phyloP scores from a whole-genome alignment of 2,113 vertebrate species.

The Pongo pygmaeus region DNA sequence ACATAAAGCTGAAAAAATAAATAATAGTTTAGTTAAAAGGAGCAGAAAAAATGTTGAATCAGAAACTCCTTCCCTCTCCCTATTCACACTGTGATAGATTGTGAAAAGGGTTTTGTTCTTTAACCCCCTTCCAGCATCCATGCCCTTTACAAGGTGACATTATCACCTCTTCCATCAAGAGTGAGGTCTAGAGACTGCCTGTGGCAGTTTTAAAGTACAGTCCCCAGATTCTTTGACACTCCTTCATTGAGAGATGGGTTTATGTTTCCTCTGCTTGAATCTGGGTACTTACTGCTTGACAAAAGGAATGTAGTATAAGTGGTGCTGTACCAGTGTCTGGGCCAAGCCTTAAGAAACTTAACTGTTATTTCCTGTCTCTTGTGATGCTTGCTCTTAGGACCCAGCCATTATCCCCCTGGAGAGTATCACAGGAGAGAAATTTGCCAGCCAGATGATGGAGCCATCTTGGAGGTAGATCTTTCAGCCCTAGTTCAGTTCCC shows the following conservation, averaged over 20 bases:
- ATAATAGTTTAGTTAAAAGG: constrained; percentile 32
- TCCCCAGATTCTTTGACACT: background rate
- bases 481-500: background rate
- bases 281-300: background rate
- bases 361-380: background rate
- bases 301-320: too few species aligned
- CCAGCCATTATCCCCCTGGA: background rate
- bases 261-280: background rate
- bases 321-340: background rate
- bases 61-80: background rate
- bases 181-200: background rate
- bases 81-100: background rate
- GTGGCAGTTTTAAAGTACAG: background rate
- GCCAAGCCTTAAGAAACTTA: background rate
- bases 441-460: background rate
- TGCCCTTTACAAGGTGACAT: background rate
- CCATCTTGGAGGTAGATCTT: background rate
- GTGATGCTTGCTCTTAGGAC: background rate
- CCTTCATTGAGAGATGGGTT: background rate
- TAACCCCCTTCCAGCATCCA: background rate
- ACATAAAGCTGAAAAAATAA: constrained; percentile 23
- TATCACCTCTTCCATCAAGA: background rate
- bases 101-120: background rate
- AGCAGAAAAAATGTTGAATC: background rate
- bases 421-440: background rate